Conservation (phyloP, 2,797 vertebrate species). For the Loris lydekkerianus region DNA sequence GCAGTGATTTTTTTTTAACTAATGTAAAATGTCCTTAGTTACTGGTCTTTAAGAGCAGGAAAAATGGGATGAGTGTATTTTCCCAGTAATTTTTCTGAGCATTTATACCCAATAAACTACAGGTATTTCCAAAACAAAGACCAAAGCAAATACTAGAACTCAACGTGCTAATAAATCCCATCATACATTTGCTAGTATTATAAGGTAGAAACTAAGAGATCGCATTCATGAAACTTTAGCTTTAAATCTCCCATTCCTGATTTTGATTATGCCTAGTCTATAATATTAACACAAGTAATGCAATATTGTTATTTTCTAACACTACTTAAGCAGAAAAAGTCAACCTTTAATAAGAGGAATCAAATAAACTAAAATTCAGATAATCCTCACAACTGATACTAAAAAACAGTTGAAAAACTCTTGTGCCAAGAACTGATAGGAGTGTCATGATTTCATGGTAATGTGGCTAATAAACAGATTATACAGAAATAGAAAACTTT, state of each 20-base stretch:
- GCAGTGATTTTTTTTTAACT: not conserved
- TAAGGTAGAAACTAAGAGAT: not conserved
- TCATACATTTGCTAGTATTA: not conserved
- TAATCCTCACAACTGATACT: not conserved
- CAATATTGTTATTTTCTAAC: slow-evolving; percentile 10
- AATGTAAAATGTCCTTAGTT: slow-evolving; percentile 17
- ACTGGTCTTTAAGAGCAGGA: slow-evolving; percentile 30
- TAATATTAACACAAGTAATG: not conserved
- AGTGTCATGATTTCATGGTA: not conserved
- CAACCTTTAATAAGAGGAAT: slow-evolving; percentile 24
- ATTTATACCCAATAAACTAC: slow-evolving; percentile 8
- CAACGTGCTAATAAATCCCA: not conserved
- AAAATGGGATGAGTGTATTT: not conserved
- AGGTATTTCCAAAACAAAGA: not conserved
- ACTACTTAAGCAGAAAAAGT: slow-evolving; percentile 5
- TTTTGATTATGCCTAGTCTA: not conserved
- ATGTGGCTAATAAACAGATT: not conserved
- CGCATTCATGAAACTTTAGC: not conserved
- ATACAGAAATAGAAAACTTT: not conserved
- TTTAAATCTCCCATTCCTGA: slow-evolving; percentile 17
- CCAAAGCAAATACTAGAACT: not conserved
- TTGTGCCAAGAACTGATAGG: not conserved
- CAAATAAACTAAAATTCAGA: slow-evolving; percentile 36
- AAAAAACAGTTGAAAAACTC: not conserved
- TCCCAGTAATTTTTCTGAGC: slow-evolving; percentile 39